Evolutionary conservation across 2,797 vertebrate species (phyloP), one percentile per base, ranked within the genome.

Genomic region (Protosalanx chinensis): DNA sequence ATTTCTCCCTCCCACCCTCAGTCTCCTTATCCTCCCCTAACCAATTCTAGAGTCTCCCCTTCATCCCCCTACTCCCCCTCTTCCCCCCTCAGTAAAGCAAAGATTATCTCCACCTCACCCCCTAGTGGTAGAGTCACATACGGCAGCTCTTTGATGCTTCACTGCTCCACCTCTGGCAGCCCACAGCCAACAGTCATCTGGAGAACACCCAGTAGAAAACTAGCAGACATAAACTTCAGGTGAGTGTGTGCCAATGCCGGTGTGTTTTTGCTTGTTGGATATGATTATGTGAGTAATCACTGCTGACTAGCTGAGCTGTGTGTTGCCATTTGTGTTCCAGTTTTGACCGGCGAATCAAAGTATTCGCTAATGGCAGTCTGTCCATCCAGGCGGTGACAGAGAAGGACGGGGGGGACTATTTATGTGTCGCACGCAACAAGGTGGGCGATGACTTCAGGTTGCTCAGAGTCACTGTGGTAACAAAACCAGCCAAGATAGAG

Each of bases 391-490:
- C 91, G 1, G 91, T 96, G 65, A 97, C 94, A 0, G 94, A 97
- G 65, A 94, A 91, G 75, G 97, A 99, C 60, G 90, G 93, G 0
- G 97, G 97, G 10, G 95, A 98, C 66, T 99, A 98, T 84, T 84
- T 98, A 35, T 99, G 97, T 29, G 91, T 98, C 6, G 94, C 96
- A 35, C 92, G 96, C 56, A 97, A 98, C 83, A 94, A 93, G 82
- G 90, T 95, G 0, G 94, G 94, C 0, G 95, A 98, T 57, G 97
- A 98, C 87, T 96, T 93, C 0, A 90, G 94, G 37, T 88, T 92
- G 6, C 90, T 98, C 7, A 92, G 88, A 64, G 95, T 98, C 15
- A 90, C 91, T 1, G 95, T 98, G 74, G 90, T 93, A 65, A 95
- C 93, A 81, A 92, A 91, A 74, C 92, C 96, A 0, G 95, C 97